Percentiles rank a stretch among this genome's conserved stretches.
Evolutionary conservation across 2,797 vertebrate genomes (phyloP).

Genomic region (Pygocentrus nattereri): DNA sequence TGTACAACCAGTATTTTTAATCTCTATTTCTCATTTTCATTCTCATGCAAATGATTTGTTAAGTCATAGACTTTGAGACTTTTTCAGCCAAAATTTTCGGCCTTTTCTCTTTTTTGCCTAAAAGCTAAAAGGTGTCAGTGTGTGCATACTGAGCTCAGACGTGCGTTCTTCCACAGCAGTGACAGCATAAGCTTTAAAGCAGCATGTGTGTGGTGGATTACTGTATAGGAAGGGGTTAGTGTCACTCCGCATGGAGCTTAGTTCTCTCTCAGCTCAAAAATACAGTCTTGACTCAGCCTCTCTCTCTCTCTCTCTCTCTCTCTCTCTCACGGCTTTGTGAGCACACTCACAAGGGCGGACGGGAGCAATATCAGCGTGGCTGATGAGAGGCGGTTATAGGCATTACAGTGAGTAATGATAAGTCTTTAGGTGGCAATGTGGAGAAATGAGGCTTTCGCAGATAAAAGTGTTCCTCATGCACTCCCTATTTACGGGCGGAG

Average conservation of each 20-base stretch:
- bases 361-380: conserved; percentile 11
- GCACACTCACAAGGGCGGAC: conserved; percentile 26
- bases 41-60: too few species aligned
- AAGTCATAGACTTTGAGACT: too few species aligned
- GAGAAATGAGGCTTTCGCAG: conserved; percentile 57
- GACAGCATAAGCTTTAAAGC: conserved; percentile 24
- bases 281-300: background rate
- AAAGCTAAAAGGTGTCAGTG: background rate
- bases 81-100: too few species aligned
- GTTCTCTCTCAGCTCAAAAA: conserved; percentile 5
- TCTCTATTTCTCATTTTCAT: too few species aligned
- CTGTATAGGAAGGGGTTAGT: conserved; percentile 6
- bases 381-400: conserved; percentile 38
- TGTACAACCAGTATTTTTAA: too few species aligned
- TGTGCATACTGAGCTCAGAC: background rate
- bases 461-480: conserved; percentile 50
- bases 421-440: conserved; percentile 57
- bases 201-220: conserved; percentile 29
- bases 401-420: conserved; percentile 61
- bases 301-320: conserved; percentile 9
- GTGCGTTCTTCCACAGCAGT: conserved; percentile 10
- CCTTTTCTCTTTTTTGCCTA: too few species aligned
- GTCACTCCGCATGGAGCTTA: background rate
- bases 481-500: conserved; percentile 48
- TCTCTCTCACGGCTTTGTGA: conserved; percentile 20